Evolutionary conservation across 2,888 invertebrate species (phyloP), one percentile per base, ranked within the genome.

Genomic region (Lepidochitona cinerea): DNA sequence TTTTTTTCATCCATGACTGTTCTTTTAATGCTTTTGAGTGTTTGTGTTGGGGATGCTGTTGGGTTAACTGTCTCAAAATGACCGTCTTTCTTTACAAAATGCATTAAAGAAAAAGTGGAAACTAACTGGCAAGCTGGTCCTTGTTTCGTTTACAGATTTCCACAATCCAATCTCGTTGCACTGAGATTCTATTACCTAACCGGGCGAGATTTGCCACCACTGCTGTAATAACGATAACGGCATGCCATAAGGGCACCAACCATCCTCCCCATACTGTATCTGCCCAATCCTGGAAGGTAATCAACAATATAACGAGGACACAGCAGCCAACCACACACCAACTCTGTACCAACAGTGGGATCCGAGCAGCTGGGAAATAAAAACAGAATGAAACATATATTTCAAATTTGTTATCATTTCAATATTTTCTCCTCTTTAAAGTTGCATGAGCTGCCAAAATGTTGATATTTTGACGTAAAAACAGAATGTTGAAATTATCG

Each of bases 91-190:
- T n/a, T n/a, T n/a, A n/a, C n/a, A n/a, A n/a, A n/a, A n/a, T n/a
- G n/a, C n/a, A n/a, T n/a, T n/a, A n/a, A n/a, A n/a, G n/a, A n/a
- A n/a, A n/a, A n/a, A n/a, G n/a, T n/a, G n/a, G n/a, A n/a, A n/a
- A n/a, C n/a, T n/a, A n/a, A 82, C 84, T 82, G 49, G 91, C 88
- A 59, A 91, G 80, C 65, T 78, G 74, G 41, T 80, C 74, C 29
- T 85, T 80, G 79, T 90, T 83, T 12, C 23, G 2, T 49, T 41
- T 72, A 23, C 89, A 83, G 26, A 91, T 83, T 23, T 91, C 88
- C 18, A 91, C 86, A 35, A 91, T 84, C 91, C 91, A 91, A 75
- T 91, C 91, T 72, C 90, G 90, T 68, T 90, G 88, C 41, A 91
- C 69, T 26, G 73, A 66, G 49, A 75, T 68, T 29, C 32, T 75